phyloP scores from a whole-genome alignment of 2,113 vertebrate genomes.

The Atlantisia rogersi region DNA sequence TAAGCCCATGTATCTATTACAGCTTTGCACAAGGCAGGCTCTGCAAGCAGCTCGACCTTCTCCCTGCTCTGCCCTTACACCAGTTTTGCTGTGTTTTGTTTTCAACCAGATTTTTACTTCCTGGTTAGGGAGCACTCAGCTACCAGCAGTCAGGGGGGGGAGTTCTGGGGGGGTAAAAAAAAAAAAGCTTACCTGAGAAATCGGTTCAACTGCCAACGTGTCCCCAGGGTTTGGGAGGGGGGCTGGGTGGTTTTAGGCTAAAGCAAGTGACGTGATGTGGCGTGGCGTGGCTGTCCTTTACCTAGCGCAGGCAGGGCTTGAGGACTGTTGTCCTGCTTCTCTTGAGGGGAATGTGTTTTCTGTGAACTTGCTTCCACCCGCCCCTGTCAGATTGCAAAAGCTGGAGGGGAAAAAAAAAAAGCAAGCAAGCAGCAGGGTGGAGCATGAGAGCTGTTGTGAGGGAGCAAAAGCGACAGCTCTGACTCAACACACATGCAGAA shows the following conservation, averaged over 20 bases:
- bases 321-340: neutral
- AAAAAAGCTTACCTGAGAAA: constrained; percentile 44
- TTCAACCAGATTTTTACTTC: neutral
- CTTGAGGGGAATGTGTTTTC: neutral
- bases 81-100: neutral
- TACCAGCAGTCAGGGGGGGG: neutral
- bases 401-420: fast-evolving
- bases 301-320: neutral
- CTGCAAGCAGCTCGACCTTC: neutral
- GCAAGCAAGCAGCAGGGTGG: neutral
- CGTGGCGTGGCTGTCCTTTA: neutral
- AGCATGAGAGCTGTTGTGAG: neutral
- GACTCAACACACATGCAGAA: neutral
- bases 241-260: neutral
- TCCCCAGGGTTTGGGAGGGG: fast-evolving
- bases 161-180: neutral
- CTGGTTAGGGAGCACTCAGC: neutral
- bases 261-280: neutral
- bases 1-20: neutral
- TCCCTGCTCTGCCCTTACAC: neutral
- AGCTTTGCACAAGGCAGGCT: fast-evolving
- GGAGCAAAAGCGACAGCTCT: neutral
- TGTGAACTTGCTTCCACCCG: neutral
- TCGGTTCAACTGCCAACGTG: neutral
- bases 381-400: neutral